phyloP scores from a whole-genome alignment of 64 coral and sea anemone species.

The Montipora cactus region DNA sequence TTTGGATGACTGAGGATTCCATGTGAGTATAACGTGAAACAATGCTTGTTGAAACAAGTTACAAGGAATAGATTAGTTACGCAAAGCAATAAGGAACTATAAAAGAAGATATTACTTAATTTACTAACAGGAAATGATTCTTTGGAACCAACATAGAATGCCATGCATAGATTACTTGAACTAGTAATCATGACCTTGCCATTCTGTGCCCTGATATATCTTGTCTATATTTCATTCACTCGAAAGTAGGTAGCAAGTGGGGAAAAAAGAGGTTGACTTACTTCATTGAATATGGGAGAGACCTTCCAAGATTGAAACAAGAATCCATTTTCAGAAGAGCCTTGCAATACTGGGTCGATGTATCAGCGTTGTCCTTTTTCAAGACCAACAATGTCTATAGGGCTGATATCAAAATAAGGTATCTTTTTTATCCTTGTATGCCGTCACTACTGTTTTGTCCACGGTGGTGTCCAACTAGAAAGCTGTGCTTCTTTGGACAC shows the following conservation, averaged over 20 bases:
- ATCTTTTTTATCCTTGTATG: background rate
- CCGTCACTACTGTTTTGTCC: background rate
- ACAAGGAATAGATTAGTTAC: too few species aligned
- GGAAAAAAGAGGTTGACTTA: constrained; percentile 59
- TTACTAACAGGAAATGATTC: too few species aligned
- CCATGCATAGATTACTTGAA: too few species aligned
- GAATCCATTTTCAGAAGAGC: constrained; percentile 43
- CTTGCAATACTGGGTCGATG: constrained; percentile 69
- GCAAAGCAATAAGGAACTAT: background rate
- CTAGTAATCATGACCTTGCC: too few species aligned
- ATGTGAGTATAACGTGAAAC: too few species aligned
- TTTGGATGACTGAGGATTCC: too few species aligned
- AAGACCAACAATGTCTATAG: background rate
- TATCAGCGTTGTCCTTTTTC: constrained; percentile 56
- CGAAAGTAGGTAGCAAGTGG: constrained; percentile 46
- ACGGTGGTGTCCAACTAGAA: too few species aligned
- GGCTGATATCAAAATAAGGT: constrained; percentile 84
- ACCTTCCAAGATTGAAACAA: constrained; percentile 31
- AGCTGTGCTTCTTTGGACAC: too few species aligned
- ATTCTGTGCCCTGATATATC: too few species aligned
- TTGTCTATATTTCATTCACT: background rate
- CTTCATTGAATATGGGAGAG: constrained; percentile 56
- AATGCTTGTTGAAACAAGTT: too few species aligned
- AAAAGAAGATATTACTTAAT: too few species aligned
- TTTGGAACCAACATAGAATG: too few species aligned